Evolutionary conservation across 2,113 vertebrate species (phyloP), one percentile per base, ranked within the genome.

Genomic region (pig (Sus scrofa)): DNA sequence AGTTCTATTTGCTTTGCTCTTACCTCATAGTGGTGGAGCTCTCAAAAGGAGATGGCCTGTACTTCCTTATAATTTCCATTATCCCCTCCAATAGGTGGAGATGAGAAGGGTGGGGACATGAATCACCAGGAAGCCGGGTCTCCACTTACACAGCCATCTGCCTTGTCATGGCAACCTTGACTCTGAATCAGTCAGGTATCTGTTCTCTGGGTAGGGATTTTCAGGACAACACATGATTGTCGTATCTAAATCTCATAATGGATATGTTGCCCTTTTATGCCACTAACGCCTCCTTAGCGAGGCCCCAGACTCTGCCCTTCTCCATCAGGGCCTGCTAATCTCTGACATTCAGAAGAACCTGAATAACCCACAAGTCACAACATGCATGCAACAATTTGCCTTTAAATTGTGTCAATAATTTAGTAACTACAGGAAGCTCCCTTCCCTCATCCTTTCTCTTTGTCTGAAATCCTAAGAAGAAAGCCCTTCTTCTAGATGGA

Each of bases 161-260:
- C 56, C 68, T 37, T 58, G 39, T 34, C 19, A 58, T 26, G 37
- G n/a, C 19, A 58, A 39, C 18, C 24, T 52, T 77, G 60, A 50
- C 52, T 89, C 26, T 65, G 13, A 71, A 74, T 68, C 18, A 75
- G 63, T 95, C 91, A 60, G 30, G 18, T 82, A 54, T 89, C 86
- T 83, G 52, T 39, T 95, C 13, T 22, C 79, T 85, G 34, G 63
- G 18, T 86, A 52, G 79, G 12, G 37, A 92, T 27, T 92, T 93
- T 50, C 16, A n/a, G 70, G n/a, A 84, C 39, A 95, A 78, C n/a
- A 94, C 7, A 37, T 32, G 50, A 82, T 62, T 95, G 68, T 83
- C 65, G 89, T 26, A 87, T 19, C 85, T 87, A 85, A 94, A 95
- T 96, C 68, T 26, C 39, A 50, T 89, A 96, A 96, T 84, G 62